These are phyloP conservation scores for Heliconius eleuchia DNA, from an alignment of 1,140 invertebrate genomes.

Conservation along the genomic window DNA sequence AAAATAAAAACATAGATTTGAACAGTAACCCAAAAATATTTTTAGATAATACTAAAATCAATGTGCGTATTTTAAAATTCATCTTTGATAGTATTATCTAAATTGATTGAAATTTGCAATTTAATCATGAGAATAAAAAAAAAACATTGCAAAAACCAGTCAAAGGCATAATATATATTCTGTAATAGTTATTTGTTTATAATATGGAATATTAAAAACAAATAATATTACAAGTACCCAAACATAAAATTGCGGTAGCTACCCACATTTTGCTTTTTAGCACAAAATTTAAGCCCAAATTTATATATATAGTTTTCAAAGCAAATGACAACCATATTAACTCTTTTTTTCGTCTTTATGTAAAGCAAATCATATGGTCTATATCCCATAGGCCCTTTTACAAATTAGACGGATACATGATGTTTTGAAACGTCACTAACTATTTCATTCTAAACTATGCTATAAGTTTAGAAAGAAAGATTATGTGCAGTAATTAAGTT, in stretches of 20 bases:
- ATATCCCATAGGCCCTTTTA: conserved; percentile 3
- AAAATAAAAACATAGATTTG: background rate
- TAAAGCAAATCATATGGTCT: background rate
- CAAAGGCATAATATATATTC: background rate
- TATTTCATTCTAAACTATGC: background rate
- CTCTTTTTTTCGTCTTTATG: background rate
- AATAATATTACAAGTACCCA: background rate
- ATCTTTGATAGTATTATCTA: background rate
- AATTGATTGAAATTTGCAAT: background rate
- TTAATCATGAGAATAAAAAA: background rate
- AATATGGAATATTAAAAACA: background rate
- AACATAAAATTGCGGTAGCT: conserved; percentile 6
- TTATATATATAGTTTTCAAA: conserved; percentile 14
- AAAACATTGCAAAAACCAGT: conserved; percentile 6
- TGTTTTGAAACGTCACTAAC: background rate
- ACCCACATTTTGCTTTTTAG: conserved; percentile 21
- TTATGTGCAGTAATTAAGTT: too few relatives aligned
- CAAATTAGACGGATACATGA: conserved; percentile 17
- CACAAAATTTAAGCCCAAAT: conserved; percentile 28
- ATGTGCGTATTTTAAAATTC: background rate
- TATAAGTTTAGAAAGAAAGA: background rate
- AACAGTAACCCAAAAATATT: background rate
- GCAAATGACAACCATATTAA: conserved; percentile 15
- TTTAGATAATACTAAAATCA: background rate
- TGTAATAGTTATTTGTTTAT: background rate